Evolutionary conservation across 1,140 invertebrate genomes (phyloP), one percentile per base, ranked within the genome.

Genomic region (Lepidotrigona ventralis): DNA sequence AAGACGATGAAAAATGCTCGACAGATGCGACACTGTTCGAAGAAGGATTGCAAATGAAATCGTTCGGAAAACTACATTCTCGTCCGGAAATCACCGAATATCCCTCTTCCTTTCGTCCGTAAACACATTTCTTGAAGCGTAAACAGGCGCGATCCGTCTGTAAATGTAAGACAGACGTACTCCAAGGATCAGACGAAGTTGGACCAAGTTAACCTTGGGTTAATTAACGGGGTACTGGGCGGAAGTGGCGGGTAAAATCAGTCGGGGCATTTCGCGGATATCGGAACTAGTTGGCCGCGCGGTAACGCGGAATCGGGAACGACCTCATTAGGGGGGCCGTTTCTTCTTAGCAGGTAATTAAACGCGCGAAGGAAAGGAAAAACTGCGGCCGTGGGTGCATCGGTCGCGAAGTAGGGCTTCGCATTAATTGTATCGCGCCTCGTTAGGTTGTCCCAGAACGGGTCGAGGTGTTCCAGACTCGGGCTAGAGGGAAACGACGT

Each of bases 391-490:
- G 81, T 81, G 85, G 79, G 79, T 88, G 83, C 83, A 81, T 68
- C 83, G 79, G 81, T 87, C 82, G 81, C 81, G 83, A 89, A 90
- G 86, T 86, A 85, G 85, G 84, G 78, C 84, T 81, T 70, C 76
- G 86, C 75, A 79, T 88, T 89, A 85, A 89, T 91, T 88, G 88
- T 88, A 90, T 90, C 88, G 81, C 85, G 74, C 82, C 83, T 87
- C 83, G 85, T 90, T 90, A 89, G 90, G 89, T 87, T 79, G 89
- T 86, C 83, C 89, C 78, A 90, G 88, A 91, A 92, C 85, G 82
- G 75, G 88, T 84, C 87, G 79, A 82, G 74, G 85, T 79, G 76
- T 88, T 83, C 39, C 85, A 73, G 79, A 80, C 71, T 19, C 39
- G 68, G 66, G 68, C 33, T 75, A 75, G 39, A 46, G 73, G 54